Evolutionary conservation across 2,113 vertebrate genomes (phyloP).

Genomic region (Gasterosteus aculeatus): DNA sequence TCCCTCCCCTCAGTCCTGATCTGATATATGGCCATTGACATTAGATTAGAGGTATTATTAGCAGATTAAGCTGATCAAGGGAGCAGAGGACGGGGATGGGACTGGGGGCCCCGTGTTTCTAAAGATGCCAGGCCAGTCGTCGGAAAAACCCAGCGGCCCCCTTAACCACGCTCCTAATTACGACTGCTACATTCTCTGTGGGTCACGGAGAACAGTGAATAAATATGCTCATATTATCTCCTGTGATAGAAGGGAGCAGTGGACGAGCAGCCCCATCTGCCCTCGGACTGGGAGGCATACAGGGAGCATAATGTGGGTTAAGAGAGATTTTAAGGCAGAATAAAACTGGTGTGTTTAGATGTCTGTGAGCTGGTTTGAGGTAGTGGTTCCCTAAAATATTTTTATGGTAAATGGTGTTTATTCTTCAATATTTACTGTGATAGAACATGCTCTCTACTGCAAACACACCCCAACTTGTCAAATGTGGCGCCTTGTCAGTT

Average conservation of each 20-base stretch:
- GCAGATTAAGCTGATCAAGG: slow-evolving; percentile 80
- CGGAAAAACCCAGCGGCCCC: slow-evolving; percentile 76
- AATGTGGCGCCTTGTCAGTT: not conserved
- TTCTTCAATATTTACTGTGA: not conserved
- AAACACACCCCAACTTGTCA: not conserved
- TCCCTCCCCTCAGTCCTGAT: slow-evolving; percentile 31
- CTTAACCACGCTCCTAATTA: slow-evolving; percentile 85
- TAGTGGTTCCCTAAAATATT: not conserved
- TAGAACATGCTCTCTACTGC: not conserved
- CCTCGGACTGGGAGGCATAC: slow-evolving; percentile 80
- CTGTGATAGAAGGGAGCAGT: slow-evolving; percentile 73
- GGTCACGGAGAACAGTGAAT: slow-evolving; percentile 88
- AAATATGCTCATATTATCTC: slow-evolving; percentile 90
- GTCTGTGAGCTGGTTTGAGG: not conserved
- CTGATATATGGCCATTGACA: slow-evolving; percentile 84
- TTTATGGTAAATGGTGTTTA: not conserved
- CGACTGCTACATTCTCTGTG: slow-evolving; percentile 70
- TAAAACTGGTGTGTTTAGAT: not conserved
- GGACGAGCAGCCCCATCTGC: slow-evolving; percentile 55
- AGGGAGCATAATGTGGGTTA: slow-evolving; percentile 41
- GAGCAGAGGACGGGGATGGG: slow-evolving; percentile 56
- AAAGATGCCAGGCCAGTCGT: slow-evolving; percentile 72
- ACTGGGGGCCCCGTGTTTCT: slow-evolving; percentile 49
- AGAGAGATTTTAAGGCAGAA: slow-evolving; percentile 11
- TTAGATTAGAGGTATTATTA: slow-evolving; percentile 87